Evolutionary conservation across 2,797 vertebrate species (phyloP).

Genomic region (Sebastes iracundus): DNA sequence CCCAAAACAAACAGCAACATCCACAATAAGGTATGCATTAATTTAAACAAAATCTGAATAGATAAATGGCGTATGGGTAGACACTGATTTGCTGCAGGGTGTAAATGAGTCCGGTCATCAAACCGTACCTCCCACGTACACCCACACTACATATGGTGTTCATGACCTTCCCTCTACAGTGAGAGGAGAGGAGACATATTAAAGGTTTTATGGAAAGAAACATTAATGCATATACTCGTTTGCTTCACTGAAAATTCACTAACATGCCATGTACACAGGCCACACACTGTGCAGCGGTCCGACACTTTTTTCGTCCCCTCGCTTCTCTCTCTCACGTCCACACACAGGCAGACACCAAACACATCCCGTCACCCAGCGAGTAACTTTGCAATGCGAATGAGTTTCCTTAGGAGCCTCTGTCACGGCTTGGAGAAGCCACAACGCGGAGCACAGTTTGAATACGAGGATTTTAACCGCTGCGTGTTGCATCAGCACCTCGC

Average conservation of each 20-base stretch:
- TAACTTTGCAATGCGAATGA: conserved; percentile 54
- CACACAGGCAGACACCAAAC: neutral
- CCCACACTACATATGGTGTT: neutral
- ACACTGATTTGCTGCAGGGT: neutral
- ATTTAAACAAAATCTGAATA: conserved; percentile 10
- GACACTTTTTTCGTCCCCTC: neutral
- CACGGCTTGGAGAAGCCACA: conserved; percentile 32
- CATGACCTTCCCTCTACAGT: conserved; percentile 8
- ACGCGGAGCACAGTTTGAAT: conserved; percentile 29
- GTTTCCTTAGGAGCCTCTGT: conserved; percentile 19
- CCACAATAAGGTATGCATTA: neutral
- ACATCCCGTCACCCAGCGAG: neutral
- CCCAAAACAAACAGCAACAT: neutral
- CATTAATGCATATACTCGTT: neutral
- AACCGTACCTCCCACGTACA: conserved; percentile 4
- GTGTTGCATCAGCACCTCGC: conserved; percentile 49
- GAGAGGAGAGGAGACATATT: neutral
- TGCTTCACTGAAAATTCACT: neutral
- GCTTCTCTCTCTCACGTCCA: neutral
- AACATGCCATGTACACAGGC: neutral
- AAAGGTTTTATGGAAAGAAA: neutral
- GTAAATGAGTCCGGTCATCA: conserved; percentile 8
- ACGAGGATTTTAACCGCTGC: neutral
- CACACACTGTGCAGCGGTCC: neutral
- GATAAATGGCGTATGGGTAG: conserved; percentile 1